These are phyloP conservation scores for Sesamia nonagrioides DNA, from an alignment of 1,140 invertebrate genomes.

Conservation along the genomic window DNA sequence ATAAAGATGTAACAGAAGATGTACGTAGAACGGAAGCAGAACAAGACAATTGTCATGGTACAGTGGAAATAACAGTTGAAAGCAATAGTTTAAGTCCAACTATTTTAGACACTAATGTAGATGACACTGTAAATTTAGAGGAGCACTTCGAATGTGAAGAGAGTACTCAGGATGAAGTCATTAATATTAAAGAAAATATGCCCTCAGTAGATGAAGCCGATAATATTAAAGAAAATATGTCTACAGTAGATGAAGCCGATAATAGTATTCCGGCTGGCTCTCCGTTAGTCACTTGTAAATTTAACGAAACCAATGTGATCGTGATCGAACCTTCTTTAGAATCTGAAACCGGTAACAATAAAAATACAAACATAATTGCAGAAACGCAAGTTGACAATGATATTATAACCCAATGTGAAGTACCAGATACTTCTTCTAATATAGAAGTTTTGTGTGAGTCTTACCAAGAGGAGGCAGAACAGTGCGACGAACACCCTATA, in stretches of 20 bases:
- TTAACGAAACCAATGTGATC: background rate
- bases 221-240: background rate
- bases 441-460: background rate
- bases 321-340: background rate
- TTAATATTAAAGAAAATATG: background rate
- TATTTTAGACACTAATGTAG: background rate
- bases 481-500: background rate
- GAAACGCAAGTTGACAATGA: background rate
- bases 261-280: background rate
- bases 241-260: background rate
- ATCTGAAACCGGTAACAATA: no score
- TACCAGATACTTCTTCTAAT: background rate
- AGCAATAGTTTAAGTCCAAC: no score
- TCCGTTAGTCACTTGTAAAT: no score
- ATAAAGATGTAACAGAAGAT: slow-evolving; percentile 2
- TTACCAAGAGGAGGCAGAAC: background rate
- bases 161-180: background rate
- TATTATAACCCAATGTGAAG: slow-evolving; percentile 10
- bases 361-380: background rate
- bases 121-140: background rate
- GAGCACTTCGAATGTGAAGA: background rate
- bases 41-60: background rate
- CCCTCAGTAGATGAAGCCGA: background rate
- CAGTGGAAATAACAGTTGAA: background rate
- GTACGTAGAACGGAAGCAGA: background rate